These are phyloP conservation scores for rabbit (Oryctolagus cuniculus) DNA, from an alignment of 2,113 vertebrate genomes.

Conservation along the genomic window mOryCun1.1 NC_091432.1:45674501-45675000, in stretches of 20 bases:
- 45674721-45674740: background rate
- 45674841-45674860: conserved; percentile 16
- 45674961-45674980: conserved; percentile 51
- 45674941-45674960: conserved; percentile 62
- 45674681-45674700: background rate
- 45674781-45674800: background rate
- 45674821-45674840: background rate
- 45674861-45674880: conserved; percentile 56
- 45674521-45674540: background rate
- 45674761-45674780: conserved; percentile 13
- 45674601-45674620: background rate
- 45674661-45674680: background rate
- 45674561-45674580: background rate
- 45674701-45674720: background rate
- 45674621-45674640: background rate
- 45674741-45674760: background rate
- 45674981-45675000: conserved; percentile 67
- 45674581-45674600: background rate
- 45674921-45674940: conserved; percentile 80
- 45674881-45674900: conserved; percentile 75
- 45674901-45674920: conserved; percentile 61
- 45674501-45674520: background rate
- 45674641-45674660: background rate
- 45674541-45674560: background rate
- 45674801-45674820: background rate